A percentile compares a stretch with the other conserved stretches of the same genome.
phyloP scores from a whole-genome alignment of 2,888 invertebrate species.

The Piscicola geometra region DNA sequence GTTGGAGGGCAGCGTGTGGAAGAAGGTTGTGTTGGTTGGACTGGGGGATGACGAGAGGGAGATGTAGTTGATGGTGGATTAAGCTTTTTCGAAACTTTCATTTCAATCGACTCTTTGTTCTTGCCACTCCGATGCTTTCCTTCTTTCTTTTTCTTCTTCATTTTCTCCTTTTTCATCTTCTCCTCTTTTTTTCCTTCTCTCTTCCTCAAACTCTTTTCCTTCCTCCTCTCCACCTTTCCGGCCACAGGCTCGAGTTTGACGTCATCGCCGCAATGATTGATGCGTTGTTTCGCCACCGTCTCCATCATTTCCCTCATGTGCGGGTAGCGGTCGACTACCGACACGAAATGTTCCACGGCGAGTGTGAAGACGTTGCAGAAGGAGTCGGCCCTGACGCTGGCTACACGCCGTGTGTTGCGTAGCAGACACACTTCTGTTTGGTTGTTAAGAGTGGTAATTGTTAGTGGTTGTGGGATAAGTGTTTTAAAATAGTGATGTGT shows the following conservation, averaged over 20 bases:
- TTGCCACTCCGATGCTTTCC: neutral
- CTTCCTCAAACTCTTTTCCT: neutral
- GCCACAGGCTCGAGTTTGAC: no score
- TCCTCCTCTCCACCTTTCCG: neutral
- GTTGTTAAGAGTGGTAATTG: no score
- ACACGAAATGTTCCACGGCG: constrained; percentile 42
- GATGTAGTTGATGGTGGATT: no score
- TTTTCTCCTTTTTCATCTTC: neutral
- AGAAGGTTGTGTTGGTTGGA: no score
- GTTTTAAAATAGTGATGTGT: neutral
- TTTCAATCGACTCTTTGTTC: neutral
- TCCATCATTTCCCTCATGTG: constrained; percentile 30
- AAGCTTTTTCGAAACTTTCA: no score
- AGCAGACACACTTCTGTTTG: constrained; percentile 34
- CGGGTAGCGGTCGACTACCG: constrained; percentile 23
- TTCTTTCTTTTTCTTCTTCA: no score
- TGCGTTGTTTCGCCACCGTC: constrained; percentile 15
- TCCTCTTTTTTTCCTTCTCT: neutral
- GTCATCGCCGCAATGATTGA: constrained; percentile 4
- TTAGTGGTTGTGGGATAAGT: neutral
- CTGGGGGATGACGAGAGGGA: neutral
- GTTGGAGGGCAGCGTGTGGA: neutral
- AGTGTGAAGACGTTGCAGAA: constrained; percentile 37
- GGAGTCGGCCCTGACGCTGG: constrained; percentile 35
- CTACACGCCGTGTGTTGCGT: constrained; percentile 30